phyloP scores from a whole-genome alignment of 2,113 vertebrate genomes.

The Columbina picui region DNA sequence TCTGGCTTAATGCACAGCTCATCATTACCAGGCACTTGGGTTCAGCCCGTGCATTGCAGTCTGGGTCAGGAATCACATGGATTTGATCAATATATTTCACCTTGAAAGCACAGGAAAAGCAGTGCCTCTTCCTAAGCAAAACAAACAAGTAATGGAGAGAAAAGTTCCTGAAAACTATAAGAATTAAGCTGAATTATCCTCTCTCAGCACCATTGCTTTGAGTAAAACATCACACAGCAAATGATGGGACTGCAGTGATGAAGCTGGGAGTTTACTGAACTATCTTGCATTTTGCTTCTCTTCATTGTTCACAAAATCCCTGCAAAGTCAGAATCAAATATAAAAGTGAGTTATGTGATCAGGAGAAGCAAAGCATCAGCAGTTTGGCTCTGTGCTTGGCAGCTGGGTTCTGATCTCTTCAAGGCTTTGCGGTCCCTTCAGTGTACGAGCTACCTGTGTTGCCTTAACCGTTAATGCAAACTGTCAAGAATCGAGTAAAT shows the following conservation, averaged over 20 bases:
- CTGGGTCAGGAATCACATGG: background rate
- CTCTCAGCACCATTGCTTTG: background rate
- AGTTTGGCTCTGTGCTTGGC: background rate
- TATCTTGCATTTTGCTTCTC: constrained; percentile 44
- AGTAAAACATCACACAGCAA: background rate
- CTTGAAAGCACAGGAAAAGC: background rate
- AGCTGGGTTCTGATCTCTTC: background rate
- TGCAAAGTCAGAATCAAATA: constrained; percentile 40
- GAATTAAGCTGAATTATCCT: background rate
- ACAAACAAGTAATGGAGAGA: background rate
- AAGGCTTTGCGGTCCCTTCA: background rate
- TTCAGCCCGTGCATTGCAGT: background rate
- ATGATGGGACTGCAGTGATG: background rate
- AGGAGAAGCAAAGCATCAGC: background rate
- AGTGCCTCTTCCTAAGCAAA: background rate
- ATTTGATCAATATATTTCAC: background rate
- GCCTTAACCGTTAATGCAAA: background rate
- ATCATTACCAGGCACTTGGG: background rate
- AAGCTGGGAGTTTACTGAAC: background rate
- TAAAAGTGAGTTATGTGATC: background rate
- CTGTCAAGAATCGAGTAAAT: background rate
- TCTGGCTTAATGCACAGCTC: constrained; percentile 32
- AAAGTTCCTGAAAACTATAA: background rate
- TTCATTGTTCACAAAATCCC: constrained; percentile 38
- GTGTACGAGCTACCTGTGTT: background rate